Evolutionary conservation across 53 echinoderm and acorn worm species (phyloP), one percentile per base, ranked within the genome.

Genomic region (Glandiceps talaboti): DNA sequence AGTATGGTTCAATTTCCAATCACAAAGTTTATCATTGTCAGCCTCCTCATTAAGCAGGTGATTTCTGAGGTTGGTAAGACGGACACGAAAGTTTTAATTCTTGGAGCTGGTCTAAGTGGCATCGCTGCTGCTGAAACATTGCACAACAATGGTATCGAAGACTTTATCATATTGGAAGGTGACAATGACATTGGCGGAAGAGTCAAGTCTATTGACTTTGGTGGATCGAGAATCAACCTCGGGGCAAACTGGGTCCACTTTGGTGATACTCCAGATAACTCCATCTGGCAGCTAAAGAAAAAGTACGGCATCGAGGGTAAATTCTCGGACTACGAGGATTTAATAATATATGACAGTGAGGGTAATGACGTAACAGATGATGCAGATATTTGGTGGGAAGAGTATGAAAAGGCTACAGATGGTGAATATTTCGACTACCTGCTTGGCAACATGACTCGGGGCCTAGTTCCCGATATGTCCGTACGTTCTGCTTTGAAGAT

Each of bases 31-130:
- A n/a, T n/a, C n/a, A n/a, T n/a, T n/a, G n/a, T n/a, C n/a, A n/a
- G n/a, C n/a, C n/a, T n/a, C n/a, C n/a, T n/a, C n/a, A n/a, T n/a
- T n/a, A n/a, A n/a, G n/a, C n/a, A n/a, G n/a, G n/a, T n/a, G n/a
- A n/a, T n/a, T n/a, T n/a, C n/a, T n/a, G n/a, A n/a, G n/a, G n/a
- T n/a, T n/a, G n/a, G n/a, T n/a, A n/a, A n/a, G n/a, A n/a, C n/a
- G n/a, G n/a, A n/a, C 64, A 45, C 64, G 20, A 6, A 45, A 45
- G 64, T 31, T 74, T 29, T 74, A 73, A 33, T 27, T 76, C 33
- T 79, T 1, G 79, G 79, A 1, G 79, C 79, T 32, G 79, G 79
- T 28, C 28, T 33, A 1, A 79, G 33, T 29, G 79, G 79, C 0
- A 31, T 79, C 33, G 32, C 64, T 12, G 64, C 64, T 6, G 64